phyloP scores from a whole-genome alignment of 2,797 vertebrate species.

The Siniperca obscura region DNA sequence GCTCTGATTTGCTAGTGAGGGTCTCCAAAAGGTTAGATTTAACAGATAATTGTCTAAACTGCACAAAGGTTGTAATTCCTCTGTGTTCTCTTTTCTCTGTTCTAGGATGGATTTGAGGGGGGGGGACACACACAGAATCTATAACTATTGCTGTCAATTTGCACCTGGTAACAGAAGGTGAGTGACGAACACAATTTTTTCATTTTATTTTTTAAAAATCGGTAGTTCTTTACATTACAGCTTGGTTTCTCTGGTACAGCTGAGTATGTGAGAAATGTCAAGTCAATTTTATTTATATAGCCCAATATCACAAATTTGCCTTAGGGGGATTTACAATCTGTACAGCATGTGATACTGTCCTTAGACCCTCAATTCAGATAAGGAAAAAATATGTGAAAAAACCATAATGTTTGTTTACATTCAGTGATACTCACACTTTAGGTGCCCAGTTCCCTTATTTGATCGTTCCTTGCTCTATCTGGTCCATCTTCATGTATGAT shows the following conservation, averaged over 20 bases:
- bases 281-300: too few species aligned
- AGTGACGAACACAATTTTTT: background rate
- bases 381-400: too few species aligned
- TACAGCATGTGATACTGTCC: too few species aligned
- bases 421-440: too few species aligned
- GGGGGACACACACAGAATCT: background rate
- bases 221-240: background rate
- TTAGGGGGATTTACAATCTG: too few species aligned
- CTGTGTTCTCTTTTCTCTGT: slow-evolving; percentile 3
- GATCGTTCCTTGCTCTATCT: too few species aligned
- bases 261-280: background rate
- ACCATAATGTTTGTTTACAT: too few species aligned
- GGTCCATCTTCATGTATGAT: too few species aligned
- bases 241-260: background rate
- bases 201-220: too few species aligned
- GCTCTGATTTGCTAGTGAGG: background rate
- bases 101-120: background rate
- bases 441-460: too few species aligned
- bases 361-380: too few species aligned
- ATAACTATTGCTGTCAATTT: background rate
- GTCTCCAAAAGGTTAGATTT: background rate
- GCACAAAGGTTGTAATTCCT: background rate
- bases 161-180: slow-evolving; percentile 18
- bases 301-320: too few species aligned
- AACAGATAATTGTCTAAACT: background rate